These are phyloP conservation scores for Atherix ibis DNA, from an alignment of 2,888 invertebrate genomes.

Conservation along the genomic window DNA sequence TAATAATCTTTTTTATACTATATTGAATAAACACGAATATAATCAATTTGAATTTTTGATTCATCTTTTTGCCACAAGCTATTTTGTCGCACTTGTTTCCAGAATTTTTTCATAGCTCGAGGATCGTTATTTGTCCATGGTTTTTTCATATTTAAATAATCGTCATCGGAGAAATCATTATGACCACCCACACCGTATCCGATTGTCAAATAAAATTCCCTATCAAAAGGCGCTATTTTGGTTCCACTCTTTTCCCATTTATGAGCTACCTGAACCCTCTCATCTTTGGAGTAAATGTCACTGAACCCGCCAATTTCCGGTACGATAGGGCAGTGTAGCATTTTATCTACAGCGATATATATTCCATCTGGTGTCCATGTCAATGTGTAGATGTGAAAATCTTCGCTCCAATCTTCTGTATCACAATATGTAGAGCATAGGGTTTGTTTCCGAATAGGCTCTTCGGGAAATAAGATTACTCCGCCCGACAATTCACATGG, in stretches of 20 bases:
- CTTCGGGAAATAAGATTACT: constrained; percentile 18
- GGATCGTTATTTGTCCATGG: constrained; percentile 59
- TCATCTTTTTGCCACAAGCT: constrained; percentile 44
- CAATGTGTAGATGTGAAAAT: constrained; percentile 50
- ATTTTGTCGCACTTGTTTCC: constrained; percentile 42
- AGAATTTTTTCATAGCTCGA: constrained; percentile 51
- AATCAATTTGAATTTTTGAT: constrained; percentile 22
- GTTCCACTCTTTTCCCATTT: constrained; percentile 35
- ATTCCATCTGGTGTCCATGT: constrained; percentile 40
- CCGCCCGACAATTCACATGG: constrained; percentile 30
- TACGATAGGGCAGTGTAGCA: constrained; percentile 36
- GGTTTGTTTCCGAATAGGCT: constrained; percentile 19
- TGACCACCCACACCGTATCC: constrained; percentile 66
- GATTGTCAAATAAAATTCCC: constrained; percentile 54
- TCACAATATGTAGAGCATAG: constrained; percentile 16
- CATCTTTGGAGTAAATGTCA: constrained; percentile 13
- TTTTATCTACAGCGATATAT: constrained; percentile 36
- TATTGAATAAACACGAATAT: constrained; percentile 21
- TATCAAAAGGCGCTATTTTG: constrained; percentile 58
- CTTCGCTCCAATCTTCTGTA: constrained; percentile 28
- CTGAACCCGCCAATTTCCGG: constrained; percentile 18
- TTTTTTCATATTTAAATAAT: constrained; percentile 39
- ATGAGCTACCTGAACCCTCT: constrained; percentile 27
- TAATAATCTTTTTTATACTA: no score
- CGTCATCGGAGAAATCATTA: constrained; percentile 47